Conservation (phyloP, 2,113 vertebrate species). For the Corvus cornix region DNA sequence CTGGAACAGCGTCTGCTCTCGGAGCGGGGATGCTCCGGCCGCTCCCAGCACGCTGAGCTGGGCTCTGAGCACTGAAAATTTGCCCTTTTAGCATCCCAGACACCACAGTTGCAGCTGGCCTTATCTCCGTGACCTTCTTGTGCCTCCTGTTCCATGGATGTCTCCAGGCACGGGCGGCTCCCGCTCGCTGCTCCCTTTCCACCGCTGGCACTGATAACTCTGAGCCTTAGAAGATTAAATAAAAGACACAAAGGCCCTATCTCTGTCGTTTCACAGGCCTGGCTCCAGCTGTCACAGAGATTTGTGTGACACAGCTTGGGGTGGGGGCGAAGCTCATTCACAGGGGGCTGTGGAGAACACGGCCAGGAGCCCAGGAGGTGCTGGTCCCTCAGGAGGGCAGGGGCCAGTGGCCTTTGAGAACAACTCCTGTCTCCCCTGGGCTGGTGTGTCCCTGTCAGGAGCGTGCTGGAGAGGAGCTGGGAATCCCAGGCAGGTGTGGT, state of each 20-base stretch:
- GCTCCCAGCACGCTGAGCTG: rapidly evolving
- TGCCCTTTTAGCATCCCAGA: neutral
- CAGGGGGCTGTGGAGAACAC: rapidly evolving
- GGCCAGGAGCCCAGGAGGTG: neutral
- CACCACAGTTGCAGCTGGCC: neutral
- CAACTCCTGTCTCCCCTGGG: neutral
- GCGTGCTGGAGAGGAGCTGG: neutral
- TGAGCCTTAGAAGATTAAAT: neutral
- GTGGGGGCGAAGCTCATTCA: neutral
- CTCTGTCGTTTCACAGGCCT: neutral
- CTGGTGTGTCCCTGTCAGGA: neutral
- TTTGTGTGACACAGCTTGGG: rapidly evolving
- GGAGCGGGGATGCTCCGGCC: rapidly evolving
- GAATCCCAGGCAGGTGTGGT: neutral
- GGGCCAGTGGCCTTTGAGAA: neutral
- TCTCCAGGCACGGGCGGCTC: neutral
- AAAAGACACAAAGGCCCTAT: neutral
- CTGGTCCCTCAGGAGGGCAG: neutral
- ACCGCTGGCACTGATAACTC: neutral
- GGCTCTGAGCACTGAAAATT: neutral
- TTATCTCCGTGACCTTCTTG: neutral
- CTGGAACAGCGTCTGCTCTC: neutral
- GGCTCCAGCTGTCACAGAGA: neutral
- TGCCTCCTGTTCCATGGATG: neutral
- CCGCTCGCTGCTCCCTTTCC: neutral